phyloP scores from a whole-genome alignment of 2,888 invertebrate species.

The Athalia rosae region DNA sequence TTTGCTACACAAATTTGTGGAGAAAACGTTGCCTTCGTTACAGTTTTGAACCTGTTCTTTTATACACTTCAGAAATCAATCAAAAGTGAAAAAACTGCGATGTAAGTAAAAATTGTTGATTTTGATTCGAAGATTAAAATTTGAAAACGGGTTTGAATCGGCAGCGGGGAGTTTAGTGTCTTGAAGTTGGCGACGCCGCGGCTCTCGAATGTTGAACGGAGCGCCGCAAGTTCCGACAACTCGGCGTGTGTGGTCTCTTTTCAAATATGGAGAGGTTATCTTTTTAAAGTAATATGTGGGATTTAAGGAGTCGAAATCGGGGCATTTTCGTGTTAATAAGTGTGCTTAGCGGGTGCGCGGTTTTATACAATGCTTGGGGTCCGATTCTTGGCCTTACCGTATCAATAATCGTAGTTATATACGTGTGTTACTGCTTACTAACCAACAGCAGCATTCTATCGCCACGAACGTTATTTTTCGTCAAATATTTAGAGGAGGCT shows the following conservation, averaged over 20 bases:
- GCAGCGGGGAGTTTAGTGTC: neutral
- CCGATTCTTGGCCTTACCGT: conserved; percentile 62
- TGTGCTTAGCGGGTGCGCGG: conserved; percentile 63
- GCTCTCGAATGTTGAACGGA: neutral
- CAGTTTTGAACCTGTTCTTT: no score
- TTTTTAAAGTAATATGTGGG: conserved; percentile 71
- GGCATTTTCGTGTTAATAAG: conserved; percentile 65
- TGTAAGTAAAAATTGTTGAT: no score
- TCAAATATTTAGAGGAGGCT: conserved; percentile 54
- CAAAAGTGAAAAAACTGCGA: no score
- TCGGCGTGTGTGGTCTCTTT: conserved; percentile 58
- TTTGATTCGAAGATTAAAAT: neutral
- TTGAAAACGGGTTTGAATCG: neutral
- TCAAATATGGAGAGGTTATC: conserved; percentile 70
- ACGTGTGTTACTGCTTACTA: conserved; percentile 65
- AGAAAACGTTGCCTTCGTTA: no score
- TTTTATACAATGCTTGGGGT: conserved; percentile 66
- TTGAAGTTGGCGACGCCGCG: conserved; percentile 2
- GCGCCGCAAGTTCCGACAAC: conserved; percentile 57
- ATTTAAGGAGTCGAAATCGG: conserved; percentile 67
- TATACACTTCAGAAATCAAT: no score
- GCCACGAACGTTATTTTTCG: conserved; percentile 59
- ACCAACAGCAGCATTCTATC: conserved; percentile 66
- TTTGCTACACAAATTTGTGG: no score
- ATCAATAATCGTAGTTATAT: conserved; percentile 61